Base-by-base conservation (phyloP, 2,797 vertebrate genomes). In the Melanotaenia maccullochi region DNA sequence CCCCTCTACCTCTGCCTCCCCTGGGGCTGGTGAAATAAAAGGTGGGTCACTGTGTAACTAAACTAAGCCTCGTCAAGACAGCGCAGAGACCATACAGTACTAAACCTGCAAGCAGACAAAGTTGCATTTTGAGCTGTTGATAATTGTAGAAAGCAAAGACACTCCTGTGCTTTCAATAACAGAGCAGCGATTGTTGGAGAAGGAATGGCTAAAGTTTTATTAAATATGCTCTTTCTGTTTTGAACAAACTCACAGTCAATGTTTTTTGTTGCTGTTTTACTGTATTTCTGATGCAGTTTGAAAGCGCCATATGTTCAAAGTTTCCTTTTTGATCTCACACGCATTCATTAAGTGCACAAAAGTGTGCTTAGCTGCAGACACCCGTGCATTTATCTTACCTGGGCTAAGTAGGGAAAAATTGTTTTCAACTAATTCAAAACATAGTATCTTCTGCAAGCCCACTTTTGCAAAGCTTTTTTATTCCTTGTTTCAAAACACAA, bases 21-120 rank as follows among this genome's bases (percentile, higher is more conserved):
- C 75, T 57, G 60, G 49, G 71, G 79, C 56, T 56, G 54, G n/a
- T 65, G 64, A 76, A 61, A 64, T 54, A 65, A 74, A 79, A 66
- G 59, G 16, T 68, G 52, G 74, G 65, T 79, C 63, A 54, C 20
- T 28, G 22, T 30, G 58, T 52, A 73, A 65, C 20, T 1, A 12
- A 56, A 44, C 47, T 35, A 68, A 75, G 30, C 44, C 30, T 60
- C 25, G 14, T 55, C 14, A 44, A 9, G 30, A 74, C 66, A 36
- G 25, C 44, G n/a, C 25, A 72, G 38, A 72, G 52, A 62, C 8
- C 60, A 59, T 63, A 51, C 11, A 28, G n/a, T 25, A 60, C 1
- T 18, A 13, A 60, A 1, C 1, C 12, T 25, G 5, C 54, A 44
- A 3, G 44, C 3, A 1, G 30, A 16, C 16, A 62, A 14, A 42